phyloP scores from a whole-genome alignment of 2,113 vertebrate species.

The Cranoglanis bouderius region DNA sequence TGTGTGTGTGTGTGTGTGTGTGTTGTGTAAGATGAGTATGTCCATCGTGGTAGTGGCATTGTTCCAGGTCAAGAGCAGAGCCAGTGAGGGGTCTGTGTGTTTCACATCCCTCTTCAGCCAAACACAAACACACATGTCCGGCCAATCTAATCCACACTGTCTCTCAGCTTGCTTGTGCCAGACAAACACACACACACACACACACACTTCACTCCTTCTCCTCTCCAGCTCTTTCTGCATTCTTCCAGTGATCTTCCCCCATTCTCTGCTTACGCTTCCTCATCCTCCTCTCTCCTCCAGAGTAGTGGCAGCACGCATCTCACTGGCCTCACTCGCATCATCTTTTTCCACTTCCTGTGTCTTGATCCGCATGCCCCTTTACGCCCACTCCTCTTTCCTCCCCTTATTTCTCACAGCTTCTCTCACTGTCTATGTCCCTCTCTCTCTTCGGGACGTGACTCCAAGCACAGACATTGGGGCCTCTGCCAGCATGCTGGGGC shows the following conservation, averaged over 20 bases:
- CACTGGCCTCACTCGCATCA: slow-evolving; percentile 76
- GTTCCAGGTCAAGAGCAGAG: slow-evolving; percentile 69
- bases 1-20: slow-evolving; percentile 29
- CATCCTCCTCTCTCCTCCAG: slow-evolving; percentile 57
- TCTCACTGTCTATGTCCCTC: slow-evolving; percentile 54
- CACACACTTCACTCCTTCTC: slow-evolving; percentile 61
- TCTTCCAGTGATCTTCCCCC: slow-evolving; percentile 31
- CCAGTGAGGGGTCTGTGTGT: slow-evolving; percentile 75
- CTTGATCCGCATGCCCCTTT: slow-evolving; percentile 73
- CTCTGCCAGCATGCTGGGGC: slow-evolving; percentile 74
- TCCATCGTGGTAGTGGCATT: slow-evolving; percentile 68
- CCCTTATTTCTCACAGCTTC: slow-evolving; percentile 53
- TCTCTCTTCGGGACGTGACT: slow-evolving; percentile 74
- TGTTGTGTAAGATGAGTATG: slow-evolving; percentile 30
- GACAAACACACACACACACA: slow-evolving; percentile 68
- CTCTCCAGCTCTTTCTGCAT: slow-evolving; percentile 36
- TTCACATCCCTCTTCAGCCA: slow-evolving; percentile 82
- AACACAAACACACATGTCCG: slow-evolving; percentile 84
- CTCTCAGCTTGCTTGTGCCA: slow-evolving; percentile 75
- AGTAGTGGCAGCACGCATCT: slow-evolving; percentile 71
- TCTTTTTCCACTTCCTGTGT: slow-evolving; percentile 79
- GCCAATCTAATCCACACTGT: slow-evolving; percentile 78
- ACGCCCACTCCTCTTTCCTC: slow-evolving; percentile 66
- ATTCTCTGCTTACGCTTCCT: slow-evolving; percentile 53
- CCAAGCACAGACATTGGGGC: slow-evolving; percentile 73